Evolutionary conservation across 2,797 vertebrate species (phyloP).

Genomic region (Knipowitschia caucasica): DNA sequence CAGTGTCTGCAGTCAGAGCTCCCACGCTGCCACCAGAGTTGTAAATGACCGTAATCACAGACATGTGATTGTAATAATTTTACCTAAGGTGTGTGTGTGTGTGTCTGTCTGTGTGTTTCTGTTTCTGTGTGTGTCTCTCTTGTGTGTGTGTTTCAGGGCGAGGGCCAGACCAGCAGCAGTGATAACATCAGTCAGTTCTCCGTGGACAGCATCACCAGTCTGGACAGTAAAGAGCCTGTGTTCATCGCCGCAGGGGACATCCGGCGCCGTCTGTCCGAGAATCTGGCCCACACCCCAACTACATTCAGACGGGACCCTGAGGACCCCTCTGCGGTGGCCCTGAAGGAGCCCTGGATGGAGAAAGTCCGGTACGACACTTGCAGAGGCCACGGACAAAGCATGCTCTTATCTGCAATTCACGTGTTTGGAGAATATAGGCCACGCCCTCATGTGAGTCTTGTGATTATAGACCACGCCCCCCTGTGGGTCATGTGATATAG

Average conservation of each 20-base stretch:
- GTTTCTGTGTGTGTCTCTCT: background rate
- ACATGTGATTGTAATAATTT: too few relatives aligned
- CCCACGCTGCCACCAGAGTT: too few relatives aligned
- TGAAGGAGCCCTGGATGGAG: slow-evolving; percentile 97
- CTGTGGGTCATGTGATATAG: too few relatives aligned
- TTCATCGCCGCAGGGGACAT: slow-evolving; percentile 96
- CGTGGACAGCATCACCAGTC: slow-evolving; percentile 95
- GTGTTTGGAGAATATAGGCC: too few relatives aligned
- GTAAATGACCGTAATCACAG: too few relatives aligned
- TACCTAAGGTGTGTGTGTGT: too few relatives aligned
- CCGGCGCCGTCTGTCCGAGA: slow-evolving; percentile 90
- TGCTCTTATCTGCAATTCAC: background rate
- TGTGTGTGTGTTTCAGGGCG: slow-evolving; percentile 31
- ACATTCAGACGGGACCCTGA: slow-evolving; percentile 91
- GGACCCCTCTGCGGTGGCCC: slow-evolving; percentile 92
- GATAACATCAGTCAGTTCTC: slow-evolving; percentile 99
- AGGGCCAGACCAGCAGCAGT: slow-evolving; percentile 91
- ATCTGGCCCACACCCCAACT: slow-evolving; percentile 91
- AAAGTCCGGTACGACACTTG: slow-evolving; percentile 83
- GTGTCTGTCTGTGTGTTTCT: too few relatives aligned
- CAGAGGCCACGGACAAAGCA: too few relatives aligned
- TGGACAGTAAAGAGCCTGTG: slow-evolving; percentile 93
- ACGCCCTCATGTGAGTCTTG: too few relatives aligned
- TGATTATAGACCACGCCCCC: too few relatives aligned
- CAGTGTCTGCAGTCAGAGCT: too few relatives aligned